These are phyloP conservation scores for Aphidoletes aphidimyza DNA, from an alignment of 2,888 invertebrate species.

Conservation along the genomic window DNA sequence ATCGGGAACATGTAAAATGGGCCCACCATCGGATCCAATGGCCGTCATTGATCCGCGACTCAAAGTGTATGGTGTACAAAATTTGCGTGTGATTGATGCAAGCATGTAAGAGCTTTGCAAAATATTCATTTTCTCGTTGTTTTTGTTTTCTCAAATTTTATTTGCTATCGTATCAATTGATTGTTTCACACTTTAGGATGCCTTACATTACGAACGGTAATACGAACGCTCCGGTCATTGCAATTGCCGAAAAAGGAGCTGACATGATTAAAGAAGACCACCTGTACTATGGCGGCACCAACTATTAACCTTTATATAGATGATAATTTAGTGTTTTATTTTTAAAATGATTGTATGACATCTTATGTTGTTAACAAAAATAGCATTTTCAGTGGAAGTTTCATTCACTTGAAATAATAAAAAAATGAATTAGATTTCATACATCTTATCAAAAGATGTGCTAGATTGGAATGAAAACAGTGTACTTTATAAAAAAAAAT, in stretches of 20 bases:
- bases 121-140: not conserved
- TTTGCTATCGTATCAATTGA: too few species aligned
- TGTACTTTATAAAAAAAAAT: too few species aligned
- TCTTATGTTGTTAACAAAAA: too few species aligned
- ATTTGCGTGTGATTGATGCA: slow-evolving; percentile 81
- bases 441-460: too few species aligned
- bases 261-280: slow-evolving; percentile 85
- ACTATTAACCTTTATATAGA: not conserved
- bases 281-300: slow-evolving; percentile 60
- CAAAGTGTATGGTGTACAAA: slow-evolving; percentile 74
- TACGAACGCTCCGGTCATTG: slow-evolving; percentile 83
- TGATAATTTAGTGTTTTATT: too few species aligned
- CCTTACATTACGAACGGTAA: slow-evolving; percentile 82
- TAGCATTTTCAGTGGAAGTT: too few species aligned
- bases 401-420: too few species aligned
- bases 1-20: slow-evolving; percentile 85
- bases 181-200: slow-evolving; percentile 67
- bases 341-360: too few species aligned
- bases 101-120: slow-evolving; percentile 68
- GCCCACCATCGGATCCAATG: slow-evolving; percentile 69
- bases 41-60: slow-evolving; percentile 79
- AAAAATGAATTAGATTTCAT: too few species aligned
- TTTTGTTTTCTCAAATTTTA: not conserved
- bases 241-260: slow-evolving; percentile 85
- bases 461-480: too few species aligned